Evolutionary conservation across 2,797 vertebrate genomes (phyloP).

Genomic region (Geotrypetes seraphini): DNA sequence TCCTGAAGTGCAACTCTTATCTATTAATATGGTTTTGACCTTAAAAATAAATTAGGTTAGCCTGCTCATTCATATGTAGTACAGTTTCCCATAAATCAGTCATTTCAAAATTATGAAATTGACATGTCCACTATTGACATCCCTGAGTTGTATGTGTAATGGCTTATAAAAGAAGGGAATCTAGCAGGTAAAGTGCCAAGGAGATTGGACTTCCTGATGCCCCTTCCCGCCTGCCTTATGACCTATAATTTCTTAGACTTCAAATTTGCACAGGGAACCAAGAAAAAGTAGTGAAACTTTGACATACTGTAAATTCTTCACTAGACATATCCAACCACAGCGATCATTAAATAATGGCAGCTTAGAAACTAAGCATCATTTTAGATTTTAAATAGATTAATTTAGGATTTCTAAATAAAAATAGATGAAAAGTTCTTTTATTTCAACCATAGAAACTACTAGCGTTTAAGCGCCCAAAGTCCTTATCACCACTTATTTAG

Average conservation of each 20-base stretch:
- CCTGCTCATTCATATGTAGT: too few species aligned
- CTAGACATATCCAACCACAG: slow-evolving; percentile 17
- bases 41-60: too few species aligned
- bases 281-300: slow-evolving; percentile 7
- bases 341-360: slow-evolving; percentile 36
- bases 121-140: slow-evolving; percentile 21
- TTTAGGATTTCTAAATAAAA: slow-evolving; percentile 37
- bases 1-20: too few species aligned
- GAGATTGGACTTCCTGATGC: too few species aligned
- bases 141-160: slow-evolving; percentile 21
- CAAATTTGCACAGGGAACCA: slow-evolving; percentile 13
- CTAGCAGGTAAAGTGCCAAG: too few species aligned
- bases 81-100: too few species aligned
- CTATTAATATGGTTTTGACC: too few species aligned
- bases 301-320: too few species aligned
- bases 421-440: slow-evolving; percentile 19
- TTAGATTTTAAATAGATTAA: slow-evolving; percentile 28
- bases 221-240: too few species aligned
- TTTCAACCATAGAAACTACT: slow-evolving; percentile 4
- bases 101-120: slow-evolving; percentile 15
- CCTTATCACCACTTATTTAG: slow-evolving; percentile 13
- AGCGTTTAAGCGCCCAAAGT: not conserved
- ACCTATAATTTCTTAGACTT: slow-evolving; percentile 24
- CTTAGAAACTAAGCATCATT: slow-evolving; percentile 37
- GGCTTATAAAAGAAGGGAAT: slow-evolving; percentile 24